Conservation (phyloP, 2,797 vertebrate genomes). For the Cyprinodon diabolis region DNA sequence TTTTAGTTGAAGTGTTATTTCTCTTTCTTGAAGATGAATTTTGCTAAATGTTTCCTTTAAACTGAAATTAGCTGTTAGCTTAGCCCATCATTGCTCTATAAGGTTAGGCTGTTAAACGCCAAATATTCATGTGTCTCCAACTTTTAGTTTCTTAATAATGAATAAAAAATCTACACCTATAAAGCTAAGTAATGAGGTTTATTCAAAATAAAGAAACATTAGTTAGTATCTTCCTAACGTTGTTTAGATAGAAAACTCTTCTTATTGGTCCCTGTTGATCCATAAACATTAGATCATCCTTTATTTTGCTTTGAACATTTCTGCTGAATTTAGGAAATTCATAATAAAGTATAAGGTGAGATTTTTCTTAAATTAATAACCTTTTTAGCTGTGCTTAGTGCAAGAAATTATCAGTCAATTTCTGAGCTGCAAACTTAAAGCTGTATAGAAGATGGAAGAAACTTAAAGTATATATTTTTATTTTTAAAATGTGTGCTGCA, state of each 20-base stretch:
- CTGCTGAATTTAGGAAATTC: neutral
- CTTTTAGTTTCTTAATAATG: neutral
- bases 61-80: slow-evolving; percentile 45
- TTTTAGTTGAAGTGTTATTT: neutral
- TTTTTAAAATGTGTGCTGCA: neutral
- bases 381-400: neutral
- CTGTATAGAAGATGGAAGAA: neutral
- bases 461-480: neutral
- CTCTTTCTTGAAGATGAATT: neutral
- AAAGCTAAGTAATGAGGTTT: neutral
- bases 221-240: neutral
- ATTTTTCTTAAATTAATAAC: too few relatives aligned
- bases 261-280: neutral
- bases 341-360: neutral
- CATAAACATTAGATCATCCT: neutral
- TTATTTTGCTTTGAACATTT: neutral
- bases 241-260: neutral
- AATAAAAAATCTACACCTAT: neutral
- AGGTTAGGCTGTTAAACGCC: neutral
- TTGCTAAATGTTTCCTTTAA: neutral
- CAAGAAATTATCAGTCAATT: neutral
- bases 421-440: neutral
- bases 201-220: neutral
- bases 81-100: neutral
- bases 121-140: neutral